Conservation (phyloP, 2,888 invertebrate species). For the Nesidiocoris tenuis region DNA sequence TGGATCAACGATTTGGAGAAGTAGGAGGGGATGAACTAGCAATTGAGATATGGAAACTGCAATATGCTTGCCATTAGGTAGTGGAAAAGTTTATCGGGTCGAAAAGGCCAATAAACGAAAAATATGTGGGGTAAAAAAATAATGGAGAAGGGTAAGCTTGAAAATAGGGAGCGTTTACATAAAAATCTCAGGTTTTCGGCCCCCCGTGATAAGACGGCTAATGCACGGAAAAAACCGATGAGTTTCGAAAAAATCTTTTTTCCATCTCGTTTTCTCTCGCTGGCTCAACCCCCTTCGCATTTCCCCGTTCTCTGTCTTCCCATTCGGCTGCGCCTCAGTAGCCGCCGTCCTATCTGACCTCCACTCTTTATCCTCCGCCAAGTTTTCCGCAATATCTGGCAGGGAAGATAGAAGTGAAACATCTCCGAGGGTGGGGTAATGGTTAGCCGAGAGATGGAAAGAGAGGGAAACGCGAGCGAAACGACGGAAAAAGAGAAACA, state of each 20-base stretch:
- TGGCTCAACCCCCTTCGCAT: background rate
- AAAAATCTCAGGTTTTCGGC: conserved; percentile 12
- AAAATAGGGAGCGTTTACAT: conserved; percentile 19
- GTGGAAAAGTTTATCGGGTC: conserved; percentile 35
- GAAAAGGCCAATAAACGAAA: conserved; percentile 44
- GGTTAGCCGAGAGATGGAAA: background rate
- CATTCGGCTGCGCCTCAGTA: background rate
- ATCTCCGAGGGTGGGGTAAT: background rate
- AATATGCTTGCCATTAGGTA: conserved; percentile 37
- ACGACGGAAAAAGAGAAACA: conserved; percentile 11
- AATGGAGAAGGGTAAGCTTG: background rate
- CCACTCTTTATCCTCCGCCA: background rate
- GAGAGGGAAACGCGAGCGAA: background rate
- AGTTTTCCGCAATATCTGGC: conserved; percentile 43
- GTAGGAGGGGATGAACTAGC: conserved; percentile 23
- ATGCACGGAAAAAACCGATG: conserved; percentile 27
- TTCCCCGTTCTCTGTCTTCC: background rate
- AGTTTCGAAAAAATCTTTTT: background rate
- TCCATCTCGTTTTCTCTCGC: background rate
- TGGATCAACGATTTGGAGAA: conserved; percentile 4
- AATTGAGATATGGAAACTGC: conserved; percentile 22
- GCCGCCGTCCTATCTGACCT: background rate
- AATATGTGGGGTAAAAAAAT: conserved; percentile 37
- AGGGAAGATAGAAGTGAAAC: conserved; percentile 42
- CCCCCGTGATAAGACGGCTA: conserved; percentile 21